phyloP scores from a whole-genome alignment of 2,113 vertebrate genomes.

The Panthera leo region DNA sequence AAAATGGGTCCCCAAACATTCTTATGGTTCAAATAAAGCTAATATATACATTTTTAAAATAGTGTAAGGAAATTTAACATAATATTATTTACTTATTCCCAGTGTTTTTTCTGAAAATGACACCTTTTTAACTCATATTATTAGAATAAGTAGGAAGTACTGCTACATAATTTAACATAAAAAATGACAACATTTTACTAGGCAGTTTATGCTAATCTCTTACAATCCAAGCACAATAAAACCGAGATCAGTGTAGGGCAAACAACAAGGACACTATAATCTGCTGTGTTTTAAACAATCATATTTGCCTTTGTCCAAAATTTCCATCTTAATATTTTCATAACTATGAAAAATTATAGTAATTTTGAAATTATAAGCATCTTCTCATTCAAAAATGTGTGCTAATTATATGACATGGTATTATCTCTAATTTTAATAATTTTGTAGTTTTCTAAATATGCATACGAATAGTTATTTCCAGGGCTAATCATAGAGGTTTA shows the following conservation, averaged over 20 bases:
- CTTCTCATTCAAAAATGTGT: neutral
- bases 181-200: neutral
- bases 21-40: neutral
- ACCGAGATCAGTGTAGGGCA: neutral
- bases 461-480: neutral
- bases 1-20: neutral
- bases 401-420: neutral
- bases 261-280: neutral
- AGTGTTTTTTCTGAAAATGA: neutral
- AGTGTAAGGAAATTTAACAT: neutral
- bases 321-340: neutral
- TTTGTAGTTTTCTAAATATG: neutral
- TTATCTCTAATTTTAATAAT: neutral
- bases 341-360: neutral
- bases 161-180: neutral
- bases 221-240: neutral
- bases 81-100: neutral
- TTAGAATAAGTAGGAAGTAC: neutral
- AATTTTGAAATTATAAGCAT: neutral
- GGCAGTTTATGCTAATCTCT: neutral
- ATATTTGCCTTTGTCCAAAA: neutral
- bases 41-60: neutral
- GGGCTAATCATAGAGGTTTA: neutral
- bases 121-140: neutral
- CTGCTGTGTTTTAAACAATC: neutral